These are phyloP conservation scores for Bursaphelenchus mucronatus DNA, from an alignment of 1,140 invertebrate species.

Conservation along the genomic window DNA sequence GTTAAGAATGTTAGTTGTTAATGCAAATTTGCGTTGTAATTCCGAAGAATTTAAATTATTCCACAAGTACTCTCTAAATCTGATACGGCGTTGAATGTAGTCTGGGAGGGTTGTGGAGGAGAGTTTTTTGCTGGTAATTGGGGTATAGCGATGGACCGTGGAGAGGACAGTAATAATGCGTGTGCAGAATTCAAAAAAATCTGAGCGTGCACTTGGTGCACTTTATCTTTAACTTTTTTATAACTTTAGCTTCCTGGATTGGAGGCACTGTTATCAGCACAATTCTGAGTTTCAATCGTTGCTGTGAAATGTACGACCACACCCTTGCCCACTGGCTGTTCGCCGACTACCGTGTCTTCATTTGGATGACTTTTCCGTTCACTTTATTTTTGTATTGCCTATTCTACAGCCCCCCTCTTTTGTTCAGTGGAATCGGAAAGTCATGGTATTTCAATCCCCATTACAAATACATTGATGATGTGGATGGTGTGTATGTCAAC, in stretches of 20 bases:
- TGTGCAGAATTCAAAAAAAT: too few species aligned
- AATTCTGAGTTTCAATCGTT: constrained; percentile 9
- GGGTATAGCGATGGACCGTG: too few species aligned
- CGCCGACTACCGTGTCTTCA: constrained; percentile 1
- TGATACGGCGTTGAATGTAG: too few species aligned
- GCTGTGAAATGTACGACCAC: constrained; percentile 12
- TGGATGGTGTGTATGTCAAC: constrained; percentile 1
- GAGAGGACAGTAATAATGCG: too few species aligned
- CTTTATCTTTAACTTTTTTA: too few species aligned
- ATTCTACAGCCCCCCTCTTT: not conserved
- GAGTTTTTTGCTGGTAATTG: too few species aligned
- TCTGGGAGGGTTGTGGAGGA: too few species aligned
- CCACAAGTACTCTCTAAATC: too few species aligned
- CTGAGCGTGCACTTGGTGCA: too few species aligned
- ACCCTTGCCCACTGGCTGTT: constrained; percentile 1
- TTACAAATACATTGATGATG: constrained; percentile 6
- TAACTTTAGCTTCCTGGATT: constrained; percentile 15
- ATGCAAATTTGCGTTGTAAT: too few species aligned
- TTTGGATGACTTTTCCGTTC: constrained; percentile 7
- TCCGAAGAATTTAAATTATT: too few species aligned
- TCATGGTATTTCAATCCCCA: constrained; percentile 16
- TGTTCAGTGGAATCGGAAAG: constrained; percentile 12
- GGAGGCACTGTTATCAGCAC: constrained; percentile 2
- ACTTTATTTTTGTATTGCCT: constrained; percentile 1
- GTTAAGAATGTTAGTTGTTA: too few species aligned